Base-by-base conservation (phyloP, 2,888 invertebrate genomes). In the Oscheius sp. region DNA sequence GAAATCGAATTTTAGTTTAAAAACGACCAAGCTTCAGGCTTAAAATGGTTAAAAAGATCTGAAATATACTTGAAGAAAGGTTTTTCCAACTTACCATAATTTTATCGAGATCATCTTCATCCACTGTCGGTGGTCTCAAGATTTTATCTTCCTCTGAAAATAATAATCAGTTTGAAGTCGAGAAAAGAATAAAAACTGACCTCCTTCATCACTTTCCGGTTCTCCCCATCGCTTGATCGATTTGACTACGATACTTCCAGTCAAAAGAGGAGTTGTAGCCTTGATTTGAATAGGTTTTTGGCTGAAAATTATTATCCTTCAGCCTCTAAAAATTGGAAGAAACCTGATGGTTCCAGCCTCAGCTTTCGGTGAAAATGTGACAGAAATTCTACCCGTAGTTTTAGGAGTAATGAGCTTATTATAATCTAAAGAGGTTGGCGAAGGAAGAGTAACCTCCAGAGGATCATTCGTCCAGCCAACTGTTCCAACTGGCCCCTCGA, bases 211-310 rank as follows among this genome's bases (percentile, higher is more conserved):
- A n/a, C 55, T 53, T 15, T 75, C 73, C 39, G 63, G 48, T 31
- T 75, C 63, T 65, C 72, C 70, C 29, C 71, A 75, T 3, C 69
- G 61, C n/a, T 71, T 39, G 65, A 75, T 75, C 10, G 73, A 70
- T 48, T 75, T 75, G 33, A 73, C 70, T 3, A 75, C 73, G 23
- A 33, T 45, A 15, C 73, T 73, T 34, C 71, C 71, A 12, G 68
- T 65, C 23, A 75, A 52, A 55, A 71, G 70, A 33, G 75, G 75
- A 1, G 50, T 29, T 15, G 58, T 31, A 31, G 42, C 20, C 4
- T 42, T 42, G 6, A 20, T 42, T 42, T 42, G 42, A 10, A 10
- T 6, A 37, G 6, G 37, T 37, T 10, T 15, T 37, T 6, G 12
- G 37, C 12, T 10, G 8, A 37, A 12, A 37, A 37, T 37, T 6